A percentile compares a stretch with the other conserved stretches of the same genome.
phyloP scores from a whole-genome alignment of 1,140 invertebrate genomes.

The Zelostemma sp. region DNA sequence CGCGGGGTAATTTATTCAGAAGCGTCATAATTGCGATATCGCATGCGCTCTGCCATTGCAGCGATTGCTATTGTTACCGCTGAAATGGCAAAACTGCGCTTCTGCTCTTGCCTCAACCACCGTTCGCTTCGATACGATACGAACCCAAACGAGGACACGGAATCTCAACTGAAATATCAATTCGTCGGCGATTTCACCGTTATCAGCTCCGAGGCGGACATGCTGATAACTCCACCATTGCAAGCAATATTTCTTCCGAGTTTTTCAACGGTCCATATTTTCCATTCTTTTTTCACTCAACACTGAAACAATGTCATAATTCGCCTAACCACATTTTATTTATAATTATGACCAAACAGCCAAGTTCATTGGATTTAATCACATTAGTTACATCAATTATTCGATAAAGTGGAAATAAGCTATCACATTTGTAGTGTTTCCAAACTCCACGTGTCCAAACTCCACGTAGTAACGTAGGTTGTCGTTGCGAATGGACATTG shows the following conservation, averaged over 20 bases:
- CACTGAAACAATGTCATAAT: too few species aligned
- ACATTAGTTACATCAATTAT: too few species aligned
- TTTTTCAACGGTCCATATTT: neutral
- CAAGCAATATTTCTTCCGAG: neutral
- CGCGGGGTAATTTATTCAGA: slow-evolving; percentile 57
- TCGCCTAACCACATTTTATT: too few species aligned
- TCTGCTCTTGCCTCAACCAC: neutral
- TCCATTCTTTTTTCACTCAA: too few species aligned
- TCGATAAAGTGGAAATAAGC: too few species aligned
- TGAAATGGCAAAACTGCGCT: slow-evolving; percentile 10
- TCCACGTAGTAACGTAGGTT: too few species aligned
- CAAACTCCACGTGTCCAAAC: too few species aligned
- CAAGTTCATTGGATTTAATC: too few species aligned
- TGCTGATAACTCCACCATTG: neutral
- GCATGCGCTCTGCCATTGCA: slow-evolving; percentile 47
- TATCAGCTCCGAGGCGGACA: neutral
- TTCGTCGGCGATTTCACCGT: slow-evolving; percentile 6
- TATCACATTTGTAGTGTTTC: too few species aligned
- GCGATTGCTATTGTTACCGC: slow-evolving; percentile 3
- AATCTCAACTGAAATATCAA: slow-evolving; percentile 7
- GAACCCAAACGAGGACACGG: neutral
- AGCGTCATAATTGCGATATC: slow-evolving; percentile 60
- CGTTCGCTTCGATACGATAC: neutral
- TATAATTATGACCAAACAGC: too few species aligned
- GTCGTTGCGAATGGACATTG: too few species aligned